Evolutionary conservation across 2,113 vertebrate genomes (phyloP).

Genomic region (Falcunculus frontatus): DNA sequence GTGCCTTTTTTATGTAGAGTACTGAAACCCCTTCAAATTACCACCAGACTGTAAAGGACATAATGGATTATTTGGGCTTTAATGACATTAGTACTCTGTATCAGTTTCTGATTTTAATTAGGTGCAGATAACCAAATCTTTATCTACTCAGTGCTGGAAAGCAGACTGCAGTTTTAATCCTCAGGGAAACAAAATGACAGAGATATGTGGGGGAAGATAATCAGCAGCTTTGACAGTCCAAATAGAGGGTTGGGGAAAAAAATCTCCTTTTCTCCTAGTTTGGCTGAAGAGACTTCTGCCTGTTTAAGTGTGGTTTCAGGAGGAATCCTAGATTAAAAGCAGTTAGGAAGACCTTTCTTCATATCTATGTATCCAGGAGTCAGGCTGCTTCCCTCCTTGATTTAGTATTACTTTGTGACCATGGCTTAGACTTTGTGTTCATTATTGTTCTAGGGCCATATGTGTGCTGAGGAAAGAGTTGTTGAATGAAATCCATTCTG

Average conservation of each 20-base stretch:
- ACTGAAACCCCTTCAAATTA: background rate
- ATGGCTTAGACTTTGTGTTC: background rate
- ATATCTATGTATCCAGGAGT: background rate
- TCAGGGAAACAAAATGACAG: background rate
- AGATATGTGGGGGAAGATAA: background rate
- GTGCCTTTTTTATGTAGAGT: background rate
- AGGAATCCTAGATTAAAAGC: background rate
- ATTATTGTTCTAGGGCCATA: fast-evolving
- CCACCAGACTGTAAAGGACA: background rate
- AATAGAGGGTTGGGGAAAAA: background rate
- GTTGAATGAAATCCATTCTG: background rate
- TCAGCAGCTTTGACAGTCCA: background rate
- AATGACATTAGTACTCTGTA: background rate
- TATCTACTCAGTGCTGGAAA: background rate
- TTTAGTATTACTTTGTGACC: background rate
- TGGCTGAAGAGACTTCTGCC: background rate
- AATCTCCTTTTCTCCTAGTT: background rate
- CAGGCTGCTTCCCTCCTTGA: background rate
- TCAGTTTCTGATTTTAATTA: background rate
- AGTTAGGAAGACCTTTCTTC: background rate
- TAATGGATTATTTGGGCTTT: background rate
- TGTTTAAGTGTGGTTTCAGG: background rate
- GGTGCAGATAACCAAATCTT: background rate
- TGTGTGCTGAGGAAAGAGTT: background rate
- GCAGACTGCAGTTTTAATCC: background rate